Base-by-base conservation (phyloP, 92 coral and sea anemone species). In the Meandrina meandrites region DNA sequence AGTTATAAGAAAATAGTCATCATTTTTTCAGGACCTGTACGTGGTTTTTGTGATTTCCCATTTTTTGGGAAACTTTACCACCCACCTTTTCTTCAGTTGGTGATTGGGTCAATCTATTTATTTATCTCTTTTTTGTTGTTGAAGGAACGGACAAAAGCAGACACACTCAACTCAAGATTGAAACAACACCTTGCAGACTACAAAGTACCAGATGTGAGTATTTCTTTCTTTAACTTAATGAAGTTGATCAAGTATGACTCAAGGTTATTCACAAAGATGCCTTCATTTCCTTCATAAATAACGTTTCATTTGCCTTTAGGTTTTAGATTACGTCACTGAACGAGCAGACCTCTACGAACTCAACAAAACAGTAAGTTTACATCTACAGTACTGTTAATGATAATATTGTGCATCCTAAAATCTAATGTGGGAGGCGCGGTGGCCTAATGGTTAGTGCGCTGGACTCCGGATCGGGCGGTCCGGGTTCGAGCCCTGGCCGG, bases 331-430 rank as follows among this genome's bases (percentile, higher is more conserved):
- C 75, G 99, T 97, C 16, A 96, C 91, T 15, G 99, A 97, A 79
- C 94, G 99, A 76, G 99, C 99, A 58, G 93, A 96, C 80, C 92
- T 95, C 76, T 97, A 97, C 37, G 99, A 97, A 86, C 97, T 97
- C 27, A 97, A 95, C 91, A 97, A 97, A 84, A 94, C 96, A 22
- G 99, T 97, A 56, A 87, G 91, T 84, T 53, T 36, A 35, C 27
- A 7, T n/a, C 6, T n/a, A n/a, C n/a, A n/a, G n/a, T n/a, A n/a
- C n/a, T n/a, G n/a, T n/a, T n/a, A n/a, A n/a, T n/a, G n/a, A n/a
- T n/a, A n/a, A n/a, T n/a, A n/a, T n/a, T n/a, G n/a, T n/a, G n/a
- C n/a, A n/a, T n/a, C n/a, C n/a, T n/a, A n/a, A n/a, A n/a, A n/a
- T n/a, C n/a, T n/a, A 11, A 27, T 10, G 34, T 27, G n/a, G n/a